Evolutionary conservation across 30 jellyfish, hydroid and myxozoan genomes (phyloP).

Genomic region (Chrysaora quinquecirrha): DNA sequence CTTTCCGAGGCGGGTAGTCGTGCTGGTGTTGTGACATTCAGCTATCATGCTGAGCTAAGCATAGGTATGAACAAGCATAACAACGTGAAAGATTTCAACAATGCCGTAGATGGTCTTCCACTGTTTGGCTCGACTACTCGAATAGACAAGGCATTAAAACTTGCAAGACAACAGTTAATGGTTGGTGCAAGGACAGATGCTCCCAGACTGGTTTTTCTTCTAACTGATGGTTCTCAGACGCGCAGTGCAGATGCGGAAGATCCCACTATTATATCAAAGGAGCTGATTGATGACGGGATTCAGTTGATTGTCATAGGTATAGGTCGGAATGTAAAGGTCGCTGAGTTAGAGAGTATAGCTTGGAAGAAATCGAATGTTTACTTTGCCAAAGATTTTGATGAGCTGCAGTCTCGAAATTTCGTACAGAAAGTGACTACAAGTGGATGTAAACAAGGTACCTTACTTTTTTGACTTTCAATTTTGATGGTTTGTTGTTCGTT

Average conservation of each 20-base stretch:
- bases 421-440: slow-evolving; percentile 24
- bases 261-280: slow-evolving; percentile 73
- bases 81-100: slow-evolving; percentile 64
- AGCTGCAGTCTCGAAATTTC: slow-evolving; percentile 53
- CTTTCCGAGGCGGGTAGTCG: slow-evolving; percentile 61
- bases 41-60: slow-evolving; percentile 71
- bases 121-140: slow-evolving; percentile 90
- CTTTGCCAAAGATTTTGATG: slow-evolving; percentile 73
- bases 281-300: slow-evolving; percentile 67
- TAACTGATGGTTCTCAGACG: slow-evolving; percentile 95
- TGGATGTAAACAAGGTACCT: slow-evolving; percentile 62
- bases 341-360: slow-evolving; percentile 77
- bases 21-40: slow-evolving; percentile 92
- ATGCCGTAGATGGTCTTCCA: slow-evolving; percentile 84
- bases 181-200: slow-evolving; percentile 85
- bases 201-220: slow-evolving; percentile 69
- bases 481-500: not conserved
- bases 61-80: slow-evolving; percentile 66
- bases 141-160: slow-evolving; percentile 89
- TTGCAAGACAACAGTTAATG: slow-evolving; percentile 72
- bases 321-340: slow-evolving; percentile 64
- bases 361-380: slow-evolving; percentile 52
- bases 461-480: not conserved
- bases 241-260: slow-evolving; percentile 76
- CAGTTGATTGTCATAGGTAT: slow-evolving; percentile 78